A percentile compares a stretch with the other conserved stretches of the same genome.
phyloP scores from a whole-genome alignment of 2,888 invertebrate genomes.

The Lucinisca nassula region DNA sequence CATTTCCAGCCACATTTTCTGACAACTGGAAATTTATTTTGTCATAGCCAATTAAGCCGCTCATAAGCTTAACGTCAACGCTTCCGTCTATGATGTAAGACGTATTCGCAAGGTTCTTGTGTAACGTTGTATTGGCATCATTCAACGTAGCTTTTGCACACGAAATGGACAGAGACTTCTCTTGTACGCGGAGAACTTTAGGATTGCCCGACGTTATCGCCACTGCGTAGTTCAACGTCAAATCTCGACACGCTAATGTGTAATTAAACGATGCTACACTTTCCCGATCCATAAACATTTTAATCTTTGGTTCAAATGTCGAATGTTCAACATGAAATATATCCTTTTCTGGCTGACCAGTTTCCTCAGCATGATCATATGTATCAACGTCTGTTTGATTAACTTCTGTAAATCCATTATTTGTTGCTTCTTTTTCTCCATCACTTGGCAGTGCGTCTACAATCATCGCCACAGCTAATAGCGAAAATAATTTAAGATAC shows the following conservation, averaged over 20 bases:
- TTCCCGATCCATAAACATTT: conserved; percentile 49
- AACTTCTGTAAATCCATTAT: not conserved
- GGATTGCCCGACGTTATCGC: conserved; percentile 9
- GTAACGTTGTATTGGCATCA: not conserved
- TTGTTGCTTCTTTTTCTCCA: not conserved
- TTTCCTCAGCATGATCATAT: not conserved
- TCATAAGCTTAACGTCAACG: conserved; percentile 24
- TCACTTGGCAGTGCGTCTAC: not conserved
- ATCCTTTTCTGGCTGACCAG: not conserved
- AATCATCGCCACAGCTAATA: too few species aligned
- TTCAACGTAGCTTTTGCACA: conserved; percentile 19
- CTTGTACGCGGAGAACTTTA: not conserved
- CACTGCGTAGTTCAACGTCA: conserved; percentile 2
- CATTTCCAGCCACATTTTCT: not conserved
- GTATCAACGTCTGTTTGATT: not conserved
- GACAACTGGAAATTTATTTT: conserved; percentile 16
- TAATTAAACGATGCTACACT: conserved; percentile 43
- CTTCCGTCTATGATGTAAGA: conserved; percentile 15
- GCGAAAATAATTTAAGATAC: not conserved
- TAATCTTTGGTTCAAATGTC: conserved; percentile 28
- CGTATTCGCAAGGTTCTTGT: not conserved
- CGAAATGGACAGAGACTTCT: conserved; percentile 21
- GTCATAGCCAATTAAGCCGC: conserved; percentile 35
- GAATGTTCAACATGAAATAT: conserved; percentile 39
- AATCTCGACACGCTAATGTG: conserved; percentile 35